These are phyloP conservation scores for Drosophila micromelanica DNA, from an alignment of 1,140 invertebrate genomes.

Conservation along the genomic window DNA sequence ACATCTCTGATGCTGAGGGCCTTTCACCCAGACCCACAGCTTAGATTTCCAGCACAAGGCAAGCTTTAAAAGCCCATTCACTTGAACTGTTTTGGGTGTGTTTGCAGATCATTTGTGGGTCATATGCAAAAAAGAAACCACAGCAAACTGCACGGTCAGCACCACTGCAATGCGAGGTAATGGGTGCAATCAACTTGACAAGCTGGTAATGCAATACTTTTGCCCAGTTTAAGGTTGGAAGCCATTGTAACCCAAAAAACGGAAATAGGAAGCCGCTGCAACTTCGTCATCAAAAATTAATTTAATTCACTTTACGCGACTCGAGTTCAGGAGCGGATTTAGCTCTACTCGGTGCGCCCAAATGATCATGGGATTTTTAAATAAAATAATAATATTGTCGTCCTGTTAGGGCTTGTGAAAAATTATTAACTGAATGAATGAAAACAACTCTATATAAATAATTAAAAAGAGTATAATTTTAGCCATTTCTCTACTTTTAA, in stretches of 20 bases:
- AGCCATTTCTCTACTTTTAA: too few species aligned
- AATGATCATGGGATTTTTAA: neutral
- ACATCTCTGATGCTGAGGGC: conserved; percentile 18
- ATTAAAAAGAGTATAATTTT: too few species aligned
- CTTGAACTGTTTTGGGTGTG: conserved; percentile 41
- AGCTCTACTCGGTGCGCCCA: too few species aligned
- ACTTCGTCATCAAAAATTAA: conserved; percentile 35
- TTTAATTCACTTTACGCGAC: neutral
- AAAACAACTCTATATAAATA: too few species aligned
- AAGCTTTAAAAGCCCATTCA: conserved; percentile 42
- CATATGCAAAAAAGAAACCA: conserved; percentile 56
- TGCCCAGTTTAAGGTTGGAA: conserved; percentile 19
- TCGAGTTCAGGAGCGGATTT: neutral
- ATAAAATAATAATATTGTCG: neutral
- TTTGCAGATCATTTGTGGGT: conserved; percentile 72
- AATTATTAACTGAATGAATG: too few species aligned
- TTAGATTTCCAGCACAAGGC: conserved; percentile 53
- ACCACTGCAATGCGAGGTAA: conserved; percentile 47
- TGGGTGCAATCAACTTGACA: conserved; percentile 58
- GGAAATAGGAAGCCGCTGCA: conserved; percentile 68
- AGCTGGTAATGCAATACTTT: conserved; percentile 58
- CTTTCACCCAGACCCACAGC: conserved; percentile 52
- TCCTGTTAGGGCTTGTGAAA: too few species aligned
- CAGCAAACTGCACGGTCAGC: conserved; percentile 55
- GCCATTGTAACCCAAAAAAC: conserved; percentile 34